phyloP scores from a whole-genome alignment of 2,113 vertebrate species.

The Thermophis baileyi region DNA sequence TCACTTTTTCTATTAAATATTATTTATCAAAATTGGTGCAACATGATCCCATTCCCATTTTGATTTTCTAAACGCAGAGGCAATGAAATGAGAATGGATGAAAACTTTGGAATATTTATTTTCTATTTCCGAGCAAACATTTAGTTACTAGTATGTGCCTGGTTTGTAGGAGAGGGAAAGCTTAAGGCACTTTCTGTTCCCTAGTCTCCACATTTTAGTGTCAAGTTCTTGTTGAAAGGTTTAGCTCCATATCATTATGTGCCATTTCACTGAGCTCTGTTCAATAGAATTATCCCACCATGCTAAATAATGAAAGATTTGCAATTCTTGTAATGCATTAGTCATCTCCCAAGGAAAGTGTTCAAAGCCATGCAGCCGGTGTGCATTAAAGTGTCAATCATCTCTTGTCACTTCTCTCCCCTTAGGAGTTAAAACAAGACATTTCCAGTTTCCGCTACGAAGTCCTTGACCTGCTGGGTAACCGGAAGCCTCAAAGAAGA shows the following conservation, averaged over 20 bases:
- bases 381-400: conserved; percentile 21
- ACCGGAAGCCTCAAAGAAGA: conserved; percentile 85
- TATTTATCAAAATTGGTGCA: background rate
- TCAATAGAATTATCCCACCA: background rate
- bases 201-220: background rate
- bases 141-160: background rate
- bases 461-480: conserved; percentile 92
- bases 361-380: background rate
- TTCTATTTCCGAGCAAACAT: background rate
- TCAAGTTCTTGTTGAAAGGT: background rate
- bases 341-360: background rate
- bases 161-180: background rate
- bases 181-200: background rate
- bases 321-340: background rate
- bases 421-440: conserved; percentile 94
- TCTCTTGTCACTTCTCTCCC: conserved; percentile 14
- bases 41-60: background rate
- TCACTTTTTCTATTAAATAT: background rate
- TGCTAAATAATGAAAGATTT: background rate
- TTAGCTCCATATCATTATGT: background rate
- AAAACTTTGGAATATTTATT: background rate
- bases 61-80: background rate
- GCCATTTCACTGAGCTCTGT: background rate
- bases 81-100: background rate
- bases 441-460: conserved; percentile 98